Percentiles rank a stretch among this genome's conserved stretches.
These are phyloP conservation scores for Oedothorax gibbosus DNA, from an alignment of 1,140 invertebrate species.

Conservation along the genomic window DNA sequence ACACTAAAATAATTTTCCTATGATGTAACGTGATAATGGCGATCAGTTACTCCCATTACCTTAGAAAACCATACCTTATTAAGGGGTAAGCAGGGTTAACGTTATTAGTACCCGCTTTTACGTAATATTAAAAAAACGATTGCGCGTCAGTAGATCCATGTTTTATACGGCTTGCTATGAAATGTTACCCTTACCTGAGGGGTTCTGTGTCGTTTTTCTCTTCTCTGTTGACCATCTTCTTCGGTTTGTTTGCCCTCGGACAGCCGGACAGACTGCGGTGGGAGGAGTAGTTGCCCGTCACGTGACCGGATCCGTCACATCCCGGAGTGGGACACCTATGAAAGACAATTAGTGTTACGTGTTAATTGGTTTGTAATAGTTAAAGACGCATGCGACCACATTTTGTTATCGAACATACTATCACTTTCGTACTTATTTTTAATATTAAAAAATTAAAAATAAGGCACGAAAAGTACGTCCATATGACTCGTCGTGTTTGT, in stretches of 20 bases:
- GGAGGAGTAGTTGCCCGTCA: slow-evolving; percentile 87
- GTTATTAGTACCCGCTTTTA: background rate
- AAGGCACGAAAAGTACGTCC: no score
- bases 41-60: no score
- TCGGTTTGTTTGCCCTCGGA: slow-evolving; percentile 84
- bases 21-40: no score
- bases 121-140: background rate
- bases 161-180: background rate
- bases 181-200: slow-evolving; percentile 74
- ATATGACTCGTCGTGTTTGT: no score
- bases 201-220: slow-evolving; percentile 93
- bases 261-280: slow-evolving; percentile 87
- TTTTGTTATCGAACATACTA: no score
- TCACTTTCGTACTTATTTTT: no score
- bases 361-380: no score
- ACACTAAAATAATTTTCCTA: no score
- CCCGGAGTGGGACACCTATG: slow-evolving; percentile 89
- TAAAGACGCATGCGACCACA: no score
- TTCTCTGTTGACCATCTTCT: slow-evolving; percentile 77
- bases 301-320: slow-evolving; percentile 84
- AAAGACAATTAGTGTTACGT: background rate
- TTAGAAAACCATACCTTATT: no score
- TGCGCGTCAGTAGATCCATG: background rate
- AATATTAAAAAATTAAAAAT: no score
- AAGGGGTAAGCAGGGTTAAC: no score